Conservation (phyloP, 2,888 invertebrate genomes). For the Agrotis clavis region DNA sequence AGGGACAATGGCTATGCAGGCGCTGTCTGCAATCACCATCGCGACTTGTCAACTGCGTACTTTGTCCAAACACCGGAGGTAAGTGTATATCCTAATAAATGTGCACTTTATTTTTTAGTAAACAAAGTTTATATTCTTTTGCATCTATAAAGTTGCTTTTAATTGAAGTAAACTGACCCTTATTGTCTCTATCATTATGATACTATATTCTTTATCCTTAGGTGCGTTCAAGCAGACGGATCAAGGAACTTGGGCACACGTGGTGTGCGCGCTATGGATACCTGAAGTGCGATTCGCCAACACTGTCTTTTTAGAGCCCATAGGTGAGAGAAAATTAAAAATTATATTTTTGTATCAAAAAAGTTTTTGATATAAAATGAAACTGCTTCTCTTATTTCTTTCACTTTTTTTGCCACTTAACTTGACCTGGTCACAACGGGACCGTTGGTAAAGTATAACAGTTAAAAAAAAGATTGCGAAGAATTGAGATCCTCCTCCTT, state of each 20-base stretch:
- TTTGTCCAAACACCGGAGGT: constrained; percentile 99
- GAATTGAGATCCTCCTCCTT: too few relatives aligned
- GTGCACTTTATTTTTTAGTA: background rate
- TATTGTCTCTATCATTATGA: background rate
- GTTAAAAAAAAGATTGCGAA: too few relatives aligned
- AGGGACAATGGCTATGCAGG: constrained; percentile 99
- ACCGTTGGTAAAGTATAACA: too few relatives aligned
- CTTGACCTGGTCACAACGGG: too few relatives aligned
- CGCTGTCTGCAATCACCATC: constrained; percentile 99
- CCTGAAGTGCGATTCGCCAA: constrained; percentile 99
- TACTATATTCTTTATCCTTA: constrained; percentile 59
- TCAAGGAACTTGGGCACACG: constrained; percentile 99
- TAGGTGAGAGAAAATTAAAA: constrained; percentile 92
- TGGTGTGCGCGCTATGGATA: constrained; percentile 99
- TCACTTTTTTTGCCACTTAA: too few relatives aligned
- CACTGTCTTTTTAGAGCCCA: constrained; percentile 99
- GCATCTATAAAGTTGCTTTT: background rate
- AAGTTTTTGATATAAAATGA: too few relatives aligned
- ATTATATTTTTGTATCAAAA: too few relatives aligned
- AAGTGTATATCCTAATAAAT: constrained; percentile 34
- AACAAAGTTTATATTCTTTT: constrained; percentile 1
- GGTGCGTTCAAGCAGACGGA: constrained; percentile 99
- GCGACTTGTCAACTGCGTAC: constrained; percentile 98
- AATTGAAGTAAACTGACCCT: background rate
- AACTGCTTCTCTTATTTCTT: too few relatives aligned